phyloP scores from a whole-genome alignment of 2,888 invertebrate species.

The Drosophila fungiperda region DNA sequence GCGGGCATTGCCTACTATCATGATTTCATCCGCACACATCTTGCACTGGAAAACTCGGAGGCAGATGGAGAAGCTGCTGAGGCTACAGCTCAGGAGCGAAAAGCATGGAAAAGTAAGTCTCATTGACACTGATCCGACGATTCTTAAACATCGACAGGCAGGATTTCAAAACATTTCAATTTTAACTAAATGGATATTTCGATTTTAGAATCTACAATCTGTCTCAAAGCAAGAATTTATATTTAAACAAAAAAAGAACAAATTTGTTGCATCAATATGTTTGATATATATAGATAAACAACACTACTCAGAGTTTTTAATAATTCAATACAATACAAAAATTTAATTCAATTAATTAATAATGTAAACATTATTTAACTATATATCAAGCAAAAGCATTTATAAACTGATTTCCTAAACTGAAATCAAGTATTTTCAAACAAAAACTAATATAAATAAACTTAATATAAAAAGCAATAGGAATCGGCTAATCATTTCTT shows the following conservation, averaged over 20 bases:
- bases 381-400: not conserved
- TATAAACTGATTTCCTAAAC: not conserved
- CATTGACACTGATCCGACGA: constrained; percentile 44
- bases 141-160: not conserved
- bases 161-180: not conserved
- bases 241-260: not conserved
- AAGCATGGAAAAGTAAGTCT: not conserved
- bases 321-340: not conserved
- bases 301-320: not conserved
- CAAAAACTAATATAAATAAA: not conserved
- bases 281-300: not conserved
- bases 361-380: not conserved
- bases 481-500: not conserved
- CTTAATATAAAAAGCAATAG: not conserved
- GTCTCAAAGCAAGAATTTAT: not conserved
- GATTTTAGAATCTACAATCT: not conserved
- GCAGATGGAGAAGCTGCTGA: constrained; percentile 1
- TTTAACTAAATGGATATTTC: not conserved
- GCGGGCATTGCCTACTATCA: constrained; percentile 83
- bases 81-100: constrained; percentile 5
- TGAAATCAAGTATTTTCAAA: not conserved
- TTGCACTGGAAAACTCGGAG: constrained; percentile 44
- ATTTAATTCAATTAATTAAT: not conserved
- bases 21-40: constrained; percentile 82
- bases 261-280: not conserved